Evolutionary conservation across 2,888 invertebrate species (phyloP).

Genomic region (Labia minor): DNA sequence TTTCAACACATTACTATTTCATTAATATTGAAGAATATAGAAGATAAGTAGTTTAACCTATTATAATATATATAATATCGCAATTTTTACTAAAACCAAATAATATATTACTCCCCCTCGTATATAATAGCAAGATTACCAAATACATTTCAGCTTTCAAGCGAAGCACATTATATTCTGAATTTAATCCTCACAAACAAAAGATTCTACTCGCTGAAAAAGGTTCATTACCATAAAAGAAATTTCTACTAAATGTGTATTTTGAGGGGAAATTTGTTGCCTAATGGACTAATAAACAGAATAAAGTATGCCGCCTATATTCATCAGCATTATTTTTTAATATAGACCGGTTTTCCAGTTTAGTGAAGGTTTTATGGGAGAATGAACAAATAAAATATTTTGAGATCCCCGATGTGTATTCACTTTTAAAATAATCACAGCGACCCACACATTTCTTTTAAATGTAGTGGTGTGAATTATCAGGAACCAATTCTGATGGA

Average conservation of each 20-base stretch:
- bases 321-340: background rate
- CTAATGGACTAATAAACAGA: constrained; percentile 6
- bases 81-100: too few species aligned
- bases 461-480: background rate
- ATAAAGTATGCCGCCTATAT: background rate
- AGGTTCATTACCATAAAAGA: background rate
- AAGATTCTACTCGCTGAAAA: background rate
- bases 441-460: background rate
- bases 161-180: too few species aligned
- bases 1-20: too few species aligned
- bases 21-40: too few species aligned
- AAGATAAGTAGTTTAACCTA: too few species aligned
- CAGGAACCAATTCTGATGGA: background rate
- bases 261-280: background rate
- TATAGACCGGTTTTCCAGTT: constrained; percentile 4
- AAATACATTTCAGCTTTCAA: too few species aligned
- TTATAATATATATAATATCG: too few species aligned
- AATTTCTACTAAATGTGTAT: background rate
- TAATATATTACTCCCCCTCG: too few species aligned
- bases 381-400: background rate
- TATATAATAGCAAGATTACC: too few species aligned
- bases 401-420: background rate
- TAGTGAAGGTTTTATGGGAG: background rate
- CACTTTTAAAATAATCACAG: background rate
- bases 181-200: background rate